Percentiles rank a stretch among this genome's conserved stretches.
These are phyloP conservation scores for Pyrocephalus nanus DNA, from an alignment of 2,797 vertebrate genomes.

Conservation along the genomic window DNA sequence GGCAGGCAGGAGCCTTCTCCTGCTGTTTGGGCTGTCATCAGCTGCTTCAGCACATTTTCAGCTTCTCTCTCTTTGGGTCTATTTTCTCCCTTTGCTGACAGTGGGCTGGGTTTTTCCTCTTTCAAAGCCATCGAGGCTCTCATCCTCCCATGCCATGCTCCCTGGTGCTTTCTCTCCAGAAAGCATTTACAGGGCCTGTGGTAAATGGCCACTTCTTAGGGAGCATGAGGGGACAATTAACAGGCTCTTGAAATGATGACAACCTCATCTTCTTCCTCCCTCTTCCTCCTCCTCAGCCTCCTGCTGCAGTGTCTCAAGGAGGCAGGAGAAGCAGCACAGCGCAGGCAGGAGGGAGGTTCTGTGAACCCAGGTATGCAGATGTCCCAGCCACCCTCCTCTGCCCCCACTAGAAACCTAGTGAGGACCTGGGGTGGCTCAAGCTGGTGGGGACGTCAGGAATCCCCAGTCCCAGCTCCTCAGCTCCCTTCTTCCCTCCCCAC, in stretches of 20 bases:
- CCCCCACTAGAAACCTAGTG: neutral
- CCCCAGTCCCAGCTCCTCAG: neutral
- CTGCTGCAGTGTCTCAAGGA: neutral
- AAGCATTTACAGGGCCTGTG: neutral
- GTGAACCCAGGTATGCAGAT: neutral
- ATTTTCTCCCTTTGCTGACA: fast-evolving
- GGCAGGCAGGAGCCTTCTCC: constrained; percentile 70
- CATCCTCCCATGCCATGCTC: neutral
- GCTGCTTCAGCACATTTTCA: constrained; percentile 56
- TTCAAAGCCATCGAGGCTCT: constrained; percentile 33
- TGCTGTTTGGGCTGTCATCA: constrained; percentile 69
- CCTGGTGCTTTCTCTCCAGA: neutral
- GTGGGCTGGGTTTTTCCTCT: constrained; percentile 13
- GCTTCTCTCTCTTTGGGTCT: neutral
- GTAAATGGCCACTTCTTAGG: constrained; percentile 12
- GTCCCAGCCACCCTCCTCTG: neutral
- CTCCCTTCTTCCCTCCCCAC: neutral
- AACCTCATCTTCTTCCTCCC: neutral
- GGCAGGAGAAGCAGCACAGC: neutral
- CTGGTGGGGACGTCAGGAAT: neutral
- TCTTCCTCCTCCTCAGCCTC: neutral
- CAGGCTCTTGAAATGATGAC: neutral
- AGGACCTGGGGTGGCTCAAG: neutral
- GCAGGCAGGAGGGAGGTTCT: neutral
- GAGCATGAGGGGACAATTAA: neutral